Evolutionary conservation across 2,113 vertebrate species (phyloP).

Genomic region (Myrmecobius fasciatus): DNA sequence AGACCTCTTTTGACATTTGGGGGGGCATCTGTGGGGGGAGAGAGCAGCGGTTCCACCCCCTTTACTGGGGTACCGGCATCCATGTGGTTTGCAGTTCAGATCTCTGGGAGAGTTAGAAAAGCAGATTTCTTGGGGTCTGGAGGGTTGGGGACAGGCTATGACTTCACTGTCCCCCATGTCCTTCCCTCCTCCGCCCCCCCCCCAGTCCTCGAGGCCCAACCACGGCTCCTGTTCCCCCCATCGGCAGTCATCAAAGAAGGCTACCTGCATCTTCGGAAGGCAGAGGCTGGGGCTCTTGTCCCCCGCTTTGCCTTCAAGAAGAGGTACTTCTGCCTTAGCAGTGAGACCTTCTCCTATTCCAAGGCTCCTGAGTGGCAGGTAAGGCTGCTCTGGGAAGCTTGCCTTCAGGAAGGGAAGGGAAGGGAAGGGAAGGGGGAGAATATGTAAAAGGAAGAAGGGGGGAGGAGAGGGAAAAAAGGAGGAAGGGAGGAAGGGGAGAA

Average conservation of each 20-base stretch:
- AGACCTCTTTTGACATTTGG: neutral
- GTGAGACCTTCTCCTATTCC: constrained; percentile 88
- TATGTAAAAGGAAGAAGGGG: too few species aligned
- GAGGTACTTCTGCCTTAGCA: constrained; percentile 93
- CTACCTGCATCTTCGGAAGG: constrained; percentile 88
- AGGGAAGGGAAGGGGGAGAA: too few species aligned
- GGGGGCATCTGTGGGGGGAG: neutral
- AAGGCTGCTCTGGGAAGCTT: constrained; percentile 7
- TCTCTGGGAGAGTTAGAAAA: neutral
- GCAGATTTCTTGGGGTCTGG: neutral
- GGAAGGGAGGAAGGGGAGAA: too few species aligned
- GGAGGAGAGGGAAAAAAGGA: too few species aligned
- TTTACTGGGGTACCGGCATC: neutral
- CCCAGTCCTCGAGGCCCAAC: constrained; percentile 79
- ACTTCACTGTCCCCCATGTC: neutral
- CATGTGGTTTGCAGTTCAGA: neutral
- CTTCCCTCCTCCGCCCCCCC: neutral
- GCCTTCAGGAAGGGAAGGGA: neutral
- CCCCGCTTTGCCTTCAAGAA: constrained; percentile 93
- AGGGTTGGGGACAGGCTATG: neutral
- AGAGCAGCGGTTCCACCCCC: too few species aligned
- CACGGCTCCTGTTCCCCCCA: constrained; percentile 82
- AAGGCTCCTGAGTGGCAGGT: constrained; percentile 91
- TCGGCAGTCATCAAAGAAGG: constrained; percentile 91
- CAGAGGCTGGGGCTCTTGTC: constrained; percentile 84